A percentile compares a stretch with the other conserved stretches of the same genome.
These are phyloP conservation scores for Lacerta bilineata DNA, from an alignment of 2,797 vertebrate species.

Conservation along the genomic window DNA sequence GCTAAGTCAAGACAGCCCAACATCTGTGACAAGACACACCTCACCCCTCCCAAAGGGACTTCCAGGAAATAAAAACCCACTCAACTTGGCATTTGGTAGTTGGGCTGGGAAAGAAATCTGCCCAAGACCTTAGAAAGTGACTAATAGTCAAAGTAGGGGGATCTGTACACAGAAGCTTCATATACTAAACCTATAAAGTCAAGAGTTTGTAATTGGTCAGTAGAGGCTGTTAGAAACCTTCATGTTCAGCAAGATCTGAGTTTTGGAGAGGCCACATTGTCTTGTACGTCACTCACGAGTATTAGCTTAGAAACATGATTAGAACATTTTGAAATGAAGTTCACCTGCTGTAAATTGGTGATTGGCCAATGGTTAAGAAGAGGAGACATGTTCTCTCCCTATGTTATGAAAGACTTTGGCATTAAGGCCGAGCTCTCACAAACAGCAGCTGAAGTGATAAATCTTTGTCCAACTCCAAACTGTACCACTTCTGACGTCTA, in stretches of 20 bases:
- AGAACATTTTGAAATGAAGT: background rate
- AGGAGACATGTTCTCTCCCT: background rate
- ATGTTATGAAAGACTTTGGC: background rate
- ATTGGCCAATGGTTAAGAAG: background rate
- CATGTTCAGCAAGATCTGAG: background rate
- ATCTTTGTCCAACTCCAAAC: background rate
- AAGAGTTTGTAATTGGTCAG: background rate
- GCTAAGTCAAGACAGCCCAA: background rate
- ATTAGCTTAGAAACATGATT: background rate
- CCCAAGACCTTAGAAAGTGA: background rate
- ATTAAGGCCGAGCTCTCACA: background rate
- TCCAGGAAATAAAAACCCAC: background rate
- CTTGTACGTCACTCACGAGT: background rate
- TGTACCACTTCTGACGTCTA: background rate
- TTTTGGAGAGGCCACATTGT: background rate
- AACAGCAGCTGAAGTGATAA: background rate
- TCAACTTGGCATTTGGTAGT: background rate
- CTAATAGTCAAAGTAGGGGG: background rate
- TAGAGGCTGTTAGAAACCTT: background rate
- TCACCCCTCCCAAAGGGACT: background rate
- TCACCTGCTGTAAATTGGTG: background rate
- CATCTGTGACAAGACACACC: background rate
- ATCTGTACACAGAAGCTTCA: background rate
- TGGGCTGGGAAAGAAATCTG: background rate
- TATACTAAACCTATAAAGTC: background rate